Evolutionary conservation across 1,140 invertebrate genomes (phyloP), one percentile per base, ranked within the genome.

Genomic region (Drosophila neocordata): DNA sequence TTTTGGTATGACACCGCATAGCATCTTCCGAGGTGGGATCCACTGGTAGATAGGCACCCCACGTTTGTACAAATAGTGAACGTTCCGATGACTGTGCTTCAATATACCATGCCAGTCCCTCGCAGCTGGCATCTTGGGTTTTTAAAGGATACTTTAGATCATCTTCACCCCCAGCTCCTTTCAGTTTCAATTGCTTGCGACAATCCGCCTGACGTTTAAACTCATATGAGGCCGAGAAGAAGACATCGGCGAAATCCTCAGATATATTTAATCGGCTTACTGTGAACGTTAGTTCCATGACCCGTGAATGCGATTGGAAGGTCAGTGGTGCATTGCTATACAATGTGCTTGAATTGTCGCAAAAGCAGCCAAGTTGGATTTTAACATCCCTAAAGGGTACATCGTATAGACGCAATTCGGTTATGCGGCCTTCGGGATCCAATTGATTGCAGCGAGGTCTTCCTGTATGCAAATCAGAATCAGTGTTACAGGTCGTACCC

Each of bases 61-160:
- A 96, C 4, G 95, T 95, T 35, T 96, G 91, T 15, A 96, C 92
- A 74, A 96, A 96, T 1, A 96, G 92, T 4, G 95, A 95, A 20
- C 94, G 93, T 75, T 96, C 96, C 0, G 89, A 65, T 44, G 95
- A 94, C 57, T 95, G 93, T 1, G 95, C 95, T 84, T 95, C 94
- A 18, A 96, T 93, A 53, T 96, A 90, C 94, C 96, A 96, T 1
- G 95, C 95, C 55, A 95, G 91, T 11, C 95, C 95, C 8, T 94
- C 94, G 87, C 96, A 96, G 70, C 95, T 94, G 1, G 94, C 93
- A 64, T 95, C 94, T 12, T 93, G 92, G 22, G 93, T 90, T 8
- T 93, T 93, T 4, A 93, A 76, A 0, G 94, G 94, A 31, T 94
- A 95, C 35, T 93, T 93, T 0, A 93, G 87, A 67, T 93, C 92